Percentiles rank a stretch among this genome's conserved stretches.
Evolutionary conservation across 2,888 invertebrate genomes (phyloP).

Genomic region (Minunthozetes semirufus): DNA sequence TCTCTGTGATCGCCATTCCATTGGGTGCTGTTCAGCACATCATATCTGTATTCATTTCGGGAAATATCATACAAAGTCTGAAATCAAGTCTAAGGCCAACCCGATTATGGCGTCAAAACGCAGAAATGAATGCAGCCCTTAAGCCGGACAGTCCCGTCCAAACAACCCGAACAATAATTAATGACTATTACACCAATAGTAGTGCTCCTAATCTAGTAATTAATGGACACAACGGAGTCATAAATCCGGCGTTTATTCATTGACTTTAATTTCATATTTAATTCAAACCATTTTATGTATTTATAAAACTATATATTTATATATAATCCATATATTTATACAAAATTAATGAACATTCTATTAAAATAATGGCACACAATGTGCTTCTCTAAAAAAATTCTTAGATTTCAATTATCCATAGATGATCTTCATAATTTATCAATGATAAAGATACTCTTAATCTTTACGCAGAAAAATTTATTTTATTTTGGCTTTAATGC

Average conservation of each 20-base stretch:
- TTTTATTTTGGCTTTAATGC: too few relatives aligned
- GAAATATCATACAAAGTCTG: neutral
- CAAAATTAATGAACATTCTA: neutral
- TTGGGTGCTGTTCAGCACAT: conserved; percentile 29
- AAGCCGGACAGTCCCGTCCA: neutral
- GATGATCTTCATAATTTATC: too few relatives aligned
- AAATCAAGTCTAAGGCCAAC: conserved; percentile 11
- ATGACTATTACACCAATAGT: conserved; percentile 1
- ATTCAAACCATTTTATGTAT: neutral
- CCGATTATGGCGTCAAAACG: conserved; percentile 2
- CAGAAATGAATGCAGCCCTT: neutral
- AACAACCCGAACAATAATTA: neutral
- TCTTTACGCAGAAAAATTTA: too few relatives aligned
- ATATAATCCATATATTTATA: neutral
- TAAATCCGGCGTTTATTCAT: conserved; percentile 20
- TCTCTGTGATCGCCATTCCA: conserved; percentile 40
- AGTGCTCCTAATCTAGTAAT: neutral
- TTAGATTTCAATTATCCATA: too few relatives aligned
- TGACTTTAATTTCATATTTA: neutral
- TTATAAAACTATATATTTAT: neutral
- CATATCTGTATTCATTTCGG: neutral
- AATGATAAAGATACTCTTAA: too few relatives aligned
- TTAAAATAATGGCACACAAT: too few relatives aligned
- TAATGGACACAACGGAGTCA: neutral
- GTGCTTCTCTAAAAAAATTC: too few relatives aligned